phyloP scores from a whole-genome alignment of 2,797 vertebrate species.

The Pseudomugil gertrudae region DNA sequence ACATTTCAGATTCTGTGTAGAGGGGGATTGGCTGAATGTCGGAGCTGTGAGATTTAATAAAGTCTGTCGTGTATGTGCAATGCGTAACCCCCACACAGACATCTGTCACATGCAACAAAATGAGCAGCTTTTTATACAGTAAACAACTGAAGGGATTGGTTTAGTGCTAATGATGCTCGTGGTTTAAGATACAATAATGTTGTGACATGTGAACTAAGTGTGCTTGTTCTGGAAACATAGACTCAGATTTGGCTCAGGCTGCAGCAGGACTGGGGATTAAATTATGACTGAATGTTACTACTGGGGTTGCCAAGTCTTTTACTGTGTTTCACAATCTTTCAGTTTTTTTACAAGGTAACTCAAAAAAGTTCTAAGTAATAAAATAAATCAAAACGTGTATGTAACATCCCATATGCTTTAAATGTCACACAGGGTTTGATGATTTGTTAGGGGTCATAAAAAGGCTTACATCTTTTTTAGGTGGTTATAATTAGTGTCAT shows the following conservation, averaged over 20 bases:
- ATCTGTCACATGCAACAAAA: slow-evolving; percentile 47
- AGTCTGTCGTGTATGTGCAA: slow-evolving; percentile 50
- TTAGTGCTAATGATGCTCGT: slow-evolving; percentile 50
- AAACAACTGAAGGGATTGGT: slow-evolving; percentile 28
- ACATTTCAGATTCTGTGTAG: slow-evolving; percentile 71
- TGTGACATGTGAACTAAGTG: slow-evolving; percentile 35
- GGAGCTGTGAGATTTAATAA: slow-evolving; percentile 61
- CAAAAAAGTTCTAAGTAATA: neutral
- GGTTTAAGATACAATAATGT: slow-evolving; percentile 45
- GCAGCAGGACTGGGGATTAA: slow-evolving; percentile 29
- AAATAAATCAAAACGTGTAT: neutral
- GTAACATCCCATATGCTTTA: neutral
- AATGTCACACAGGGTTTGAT: neutral
- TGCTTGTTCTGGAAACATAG: slow-evolving; percentile 42
- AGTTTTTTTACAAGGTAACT: slow-evolving; percentile 5
- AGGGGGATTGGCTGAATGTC: slow-evolving; percentile 49
- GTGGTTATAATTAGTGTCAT: neutral
- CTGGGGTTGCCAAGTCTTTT: slow-evolving; percentile 4
- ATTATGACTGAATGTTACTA: slow-evolving; percentile 34
- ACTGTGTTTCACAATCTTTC: neutral
- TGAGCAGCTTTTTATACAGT: slow-evolving; percentile 41
- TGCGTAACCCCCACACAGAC: slow-evolving; percentile 42
- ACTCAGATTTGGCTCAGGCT: slow-evolving; percentile 42
- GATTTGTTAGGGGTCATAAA: neutral
- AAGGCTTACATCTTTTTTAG: neutral